A percentile compares a stretch with the other conserved stretches of the same genome.
phyloP scores from a whole-genome alignment of 1,140 invertebrate species.

The Tetragnatha versicolor region DNA sequence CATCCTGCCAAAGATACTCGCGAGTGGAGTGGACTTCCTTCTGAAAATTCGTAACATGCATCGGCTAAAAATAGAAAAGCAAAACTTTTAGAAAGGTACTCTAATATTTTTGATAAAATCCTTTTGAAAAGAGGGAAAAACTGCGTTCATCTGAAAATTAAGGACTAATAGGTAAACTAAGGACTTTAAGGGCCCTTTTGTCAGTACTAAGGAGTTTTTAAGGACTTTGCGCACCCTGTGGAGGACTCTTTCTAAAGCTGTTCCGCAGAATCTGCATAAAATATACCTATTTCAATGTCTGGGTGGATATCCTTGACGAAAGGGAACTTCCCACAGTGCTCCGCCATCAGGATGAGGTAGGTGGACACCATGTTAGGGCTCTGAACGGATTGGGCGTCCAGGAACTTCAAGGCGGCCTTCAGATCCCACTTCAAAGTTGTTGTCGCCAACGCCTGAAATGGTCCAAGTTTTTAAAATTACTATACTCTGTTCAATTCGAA shows the following conservation, averaged over 20 bases:
- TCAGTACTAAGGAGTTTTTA: background rate
- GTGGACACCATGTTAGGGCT: slow-evolving; percentile 4
- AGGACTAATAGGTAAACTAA: too few relatives aligned
- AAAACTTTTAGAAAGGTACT: background rate
- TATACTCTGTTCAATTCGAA: too few relatives aligned
- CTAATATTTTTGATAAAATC: too few relatives aligned
- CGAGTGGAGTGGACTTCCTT: too few relatives aligned
- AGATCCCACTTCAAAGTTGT: background rate
- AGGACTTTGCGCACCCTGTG: background rate
- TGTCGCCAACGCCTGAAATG: background rate
- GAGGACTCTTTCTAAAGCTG: background rate
- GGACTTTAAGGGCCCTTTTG: too few relatives aligned
- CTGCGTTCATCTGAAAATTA: too few relatives aligned
- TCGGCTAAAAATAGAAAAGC: background rate
- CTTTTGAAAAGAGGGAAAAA: too few relatives aligned
- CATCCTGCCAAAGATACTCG: too few relatives aligned
- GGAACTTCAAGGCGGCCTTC: background rate
- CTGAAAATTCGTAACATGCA: too few relatives aligned
- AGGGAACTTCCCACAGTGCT: background rate
- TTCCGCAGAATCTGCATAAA: background rate
- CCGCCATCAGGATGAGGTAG: background rate
- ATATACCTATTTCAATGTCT: background rate
- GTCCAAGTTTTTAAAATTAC: too few relatives aligned
- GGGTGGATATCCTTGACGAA: slow-evolving; percentile 27
- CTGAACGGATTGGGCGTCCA: background rate